These are phyloP conservation scores for Chiroxiphia lanceolata DNA, from an alignment of 2,797 vertebrate genomes.

Conservation along the genomic window DNA sequence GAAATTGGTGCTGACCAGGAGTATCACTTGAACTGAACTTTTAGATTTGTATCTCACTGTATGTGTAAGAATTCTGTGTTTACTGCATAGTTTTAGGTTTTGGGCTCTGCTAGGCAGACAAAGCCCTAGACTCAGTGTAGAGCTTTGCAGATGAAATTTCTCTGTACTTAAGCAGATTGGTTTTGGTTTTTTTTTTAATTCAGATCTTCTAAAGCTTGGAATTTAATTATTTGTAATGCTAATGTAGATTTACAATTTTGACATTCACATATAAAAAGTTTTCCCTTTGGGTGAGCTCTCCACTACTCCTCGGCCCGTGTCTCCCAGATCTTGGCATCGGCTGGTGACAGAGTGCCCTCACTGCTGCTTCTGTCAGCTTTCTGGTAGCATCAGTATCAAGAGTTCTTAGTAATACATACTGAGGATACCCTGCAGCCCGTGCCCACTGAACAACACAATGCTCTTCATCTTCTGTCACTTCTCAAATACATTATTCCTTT, in stretches of 20 bases:
- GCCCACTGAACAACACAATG: neutral
- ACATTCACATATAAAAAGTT: neutral
- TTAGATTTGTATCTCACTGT: neutral
- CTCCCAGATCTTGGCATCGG: neutral
- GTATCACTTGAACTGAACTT: neutral
- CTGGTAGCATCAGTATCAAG: slow-evolving; percentile 20
- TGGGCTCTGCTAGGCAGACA: neutral
- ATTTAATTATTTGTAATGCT: neutral
- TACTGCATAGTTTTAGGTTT: neutral
- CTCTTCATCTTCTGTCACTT: slow-evolving; percentile 3
- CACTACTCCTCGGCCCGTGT: neutral
- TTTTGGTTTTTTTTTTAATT: neutral
- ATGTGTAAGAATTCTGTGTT: neutral
- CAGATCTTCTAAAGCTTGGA: neutral
- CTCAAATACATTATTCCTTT: neutral
- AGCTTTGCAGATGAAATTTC: neutral
- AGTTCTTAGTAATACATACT: neutral
- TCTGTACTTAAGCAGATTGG: neutral
- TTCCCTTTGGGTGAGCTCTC: neutral
- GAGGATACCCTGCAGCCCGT: neutral
- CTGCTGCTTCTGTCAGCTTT: slow-evolving; percentile 5
- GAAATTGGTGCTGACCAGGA: neutral
- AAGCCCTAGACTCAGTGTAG: neutral
- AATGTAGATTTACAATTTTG: neutral
- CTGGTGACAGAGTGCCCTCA: slow-evolving; percentile 2